Evolutionary conservation across 2,113 vertebrate genomes (phyloP).

Genomic region (human (Homo sapiens)): DNA sequence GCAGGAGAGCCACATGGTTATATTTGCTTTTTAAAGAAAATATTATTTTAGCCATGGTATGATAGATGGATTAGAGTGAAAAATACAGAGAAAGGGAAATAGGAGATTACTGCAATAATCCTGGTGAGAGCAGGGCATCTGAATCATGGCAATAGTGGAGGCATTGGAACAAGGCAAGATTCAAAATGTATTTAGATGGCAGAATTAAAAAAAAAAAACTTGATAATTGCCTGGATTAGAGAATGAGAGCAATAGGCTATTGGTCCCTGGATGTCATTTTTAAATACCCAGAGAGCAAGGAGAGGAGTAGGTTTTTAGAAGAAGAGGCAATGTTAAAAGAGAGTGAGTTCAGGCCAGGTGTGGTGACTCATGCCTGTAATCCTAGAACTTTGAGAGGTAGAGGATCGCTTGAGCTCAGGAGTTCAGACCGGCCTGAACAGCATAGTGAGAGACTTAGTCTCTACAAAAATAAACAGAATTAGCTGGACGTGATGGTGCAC

Average conservation of each 20-base stretch:
- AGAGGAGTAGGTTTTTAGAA: neutral
- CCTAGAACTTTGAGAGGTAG: too few relatives aligned
- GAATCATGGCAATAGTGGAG: neutral
- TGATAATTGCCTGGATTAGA: neutral
- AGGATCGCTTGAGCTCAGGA: too few relatives aligned
- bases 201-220: neutral
- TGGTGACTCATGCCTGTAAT: too few relatives aligned
- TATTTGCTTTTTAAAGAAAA: conserved; percentile 38
- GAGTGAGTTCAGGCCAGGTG: neutral
- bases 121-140: neutral
- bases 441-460: too few relatives aligned
- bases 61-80: neutral
- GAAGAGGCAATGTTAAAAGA: neutral
- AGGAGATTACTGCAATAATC: conserved; percentile 19
- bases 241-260: neutral
- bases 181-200: neutral
- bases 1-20: neutral
- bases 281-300: neutral
- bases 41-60: conserved; percentile 19
- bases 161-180: neutral
- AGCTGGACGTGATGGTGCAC: too few relatives aligned
- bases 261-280: neutral
- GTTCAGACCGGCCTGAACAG: too few relatives aligned
- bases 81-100: neutral
- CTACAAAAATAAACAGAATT: too few relatives aligned